Evolutionary conservation across 2,113 vertebrate species (phyloP).

Genomic region (Sylvicapra grimmia): DNA sequence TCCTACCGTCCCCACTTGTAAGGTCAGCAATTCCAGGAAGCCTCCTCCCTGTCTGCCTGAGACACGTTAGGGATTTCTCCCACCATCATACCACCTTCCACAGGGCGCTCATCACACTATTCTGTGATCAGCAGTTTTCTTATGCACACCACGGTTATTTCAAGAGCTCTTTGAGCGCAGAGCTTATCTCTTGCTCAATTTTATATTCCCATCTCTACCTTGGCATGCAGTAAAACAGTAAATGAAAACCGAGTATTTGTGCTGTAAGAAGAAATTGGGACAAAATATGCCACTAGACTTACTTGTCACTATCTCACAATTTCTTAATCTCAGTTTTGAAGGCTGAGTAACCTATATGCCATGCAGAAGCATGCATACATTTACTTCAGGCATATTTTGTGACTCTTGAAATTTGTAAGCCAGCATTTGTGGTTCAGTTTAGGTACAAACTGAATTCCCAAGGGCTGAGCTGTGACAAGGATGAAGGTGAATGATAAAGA

Average conservation of each 20-base stretch:
- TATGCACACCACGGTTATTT: background rate
- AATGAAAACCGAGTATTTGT: background rate
- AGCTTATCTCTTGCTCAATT: background rate
- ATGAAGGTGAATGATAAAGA: background rate
- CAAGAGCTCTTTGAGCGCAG: background rate
- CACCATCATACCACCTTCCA: background rate
- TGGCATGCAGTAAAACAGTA: background rate
- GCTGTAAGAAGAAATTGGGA: background rate
- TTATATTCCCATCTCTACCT: background rate
- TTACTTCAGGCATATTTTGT: background rate
- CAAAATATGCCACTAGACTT: background rate
- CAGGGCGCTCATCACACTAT: background rate
- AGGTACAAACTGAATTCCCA: background rate
- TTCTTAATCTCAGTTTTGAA: background rate
- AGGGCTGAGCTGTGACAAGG: background rate
- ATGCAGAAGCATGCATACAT: fast-evolving
- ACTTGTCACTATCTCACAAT: background rate
- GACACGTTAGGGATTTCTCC: background rate
- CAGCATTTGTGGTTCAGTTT: background rate
- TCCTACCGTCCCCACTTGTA: background rate
- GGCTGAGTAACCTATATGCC: background rate
- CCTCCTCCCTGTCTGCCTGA: background rate
- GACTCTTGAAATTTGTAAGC: background rate
- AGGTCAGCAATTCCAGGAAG: background rate
- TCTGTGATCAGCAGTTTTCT: background rate